Evolutionary conservation across 2,113 vertebrate species (phyloP), one percentile per base, ranked within the genome.

Genomic region (Pterophyllum scalare): DNA sequence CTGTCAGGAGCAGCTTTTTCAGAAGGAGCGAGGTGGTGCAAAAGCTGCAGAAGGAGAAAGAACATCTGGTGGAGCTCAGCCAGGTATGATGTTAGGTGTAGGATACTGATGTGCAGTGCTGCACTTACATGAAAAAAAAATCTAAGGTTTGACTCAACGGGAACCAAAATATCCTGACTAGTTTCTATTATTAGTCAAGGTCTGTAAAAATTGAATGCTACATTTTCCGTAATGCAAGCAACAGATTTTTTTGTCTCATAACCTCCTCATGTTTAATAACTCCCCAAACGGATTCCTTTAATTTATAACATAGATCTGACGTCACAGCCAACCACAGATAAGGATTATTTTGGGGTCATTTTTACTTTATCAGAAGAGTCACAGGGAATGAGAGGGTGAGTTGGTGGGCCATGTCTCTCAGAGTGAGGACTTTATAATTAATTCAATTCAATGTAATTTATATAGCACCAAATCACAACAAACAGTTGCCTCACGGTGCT

Each of bases 41-140:
- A 75, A 95, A 92, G 80, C 90, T 96, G 22, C 93, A 95, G 85
- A 91, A 91, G 33, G 96, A 96, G 81, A 96, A 95, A 33, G 93
- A 95, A 12, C 94, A 96, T 79, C 89, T 96, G 80, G 91, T 93
- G 81, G 94, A 96, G 74, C 91, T 95, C 67, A 94, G 94, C 67
- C 93, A 96, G 95, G 96, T 96, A 79, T 90, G 94, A 54, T 6
- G 5, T 0, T 31, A 70, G 49, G 43, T 54, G 11, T 20, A 35
- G 54, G 7, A 1, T 19, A 11, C 7, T 7, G 6, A 54, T 74
- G 5, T 17, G 6, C 38, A 20, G 43, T 2, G 43, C 13, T 15
- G 46, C 46, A 6, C 46, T 49, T 49, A 6, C 17, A 19, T 7
- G n/a, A n/a, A 49, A 19, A 52, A 49, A 15, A 17, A 5, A 2